Evolutionary conservation across 53 echinoderm and acorn worm genomes (phyloP), one percentile per base, ranked within the genome.

Genomic region (Holothuria scabra): DNA sequence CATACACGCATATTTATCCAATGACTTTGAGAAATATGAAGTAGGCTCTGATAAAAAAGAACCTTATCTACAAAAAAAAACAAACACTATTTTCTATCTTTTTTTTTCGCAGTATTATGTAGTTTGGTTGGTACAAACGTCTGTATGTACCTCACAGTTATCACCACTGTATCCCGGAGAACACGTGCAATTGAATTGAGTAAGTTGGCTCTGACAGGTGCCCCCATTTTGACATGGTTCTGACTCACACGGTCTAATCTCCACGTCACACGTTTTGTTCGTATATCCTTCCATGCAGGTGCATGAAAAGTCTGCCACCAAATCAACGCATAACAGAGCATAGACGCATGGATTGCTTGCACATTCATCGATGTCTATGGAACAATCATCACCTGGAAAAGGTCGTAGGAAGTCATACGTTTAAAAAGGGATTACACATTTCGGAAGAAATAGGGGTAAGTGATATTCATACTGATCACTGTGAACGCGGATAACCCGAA

Each of bases 201-300:
- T 25, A 5, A 60, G 60, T 2, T 5, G 3, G 25, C 25, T 60
- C n/a, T 22, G 8, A 23, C 94, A 94, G 8, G 75, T 74, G 41
- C 86, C 91, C 44, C 34, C 87, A 60, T 94, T 87, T 8, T 65
- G 74, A 84, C 94, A 94, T 0, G 89, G 89, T 13, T 34, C 63
- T 12, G 65, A 83, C 13, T 65, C 76, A 80, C 94, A 94, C 7
- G 66, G 68, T 21, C 80, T 26, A 57, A 80, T 29, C 46, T 66
- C 74, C 37, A 41, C 14, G 30, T 79, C 60, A 56, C 89, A 89
- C 33, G 59, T 44, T 21, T 74, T 56, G 65, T 84, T 84, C 35
- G 62, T 69, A 38, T 49, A 84, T 26, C 88, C 88, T 0, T 59
- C 60, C 55, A 80, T n/a, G 35, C 86, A 86, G 57, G 56, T 67